Base-by-base conservation (phyloP, 2,888 invertebrate genomes). In the Adela reaumurella region DNA sequence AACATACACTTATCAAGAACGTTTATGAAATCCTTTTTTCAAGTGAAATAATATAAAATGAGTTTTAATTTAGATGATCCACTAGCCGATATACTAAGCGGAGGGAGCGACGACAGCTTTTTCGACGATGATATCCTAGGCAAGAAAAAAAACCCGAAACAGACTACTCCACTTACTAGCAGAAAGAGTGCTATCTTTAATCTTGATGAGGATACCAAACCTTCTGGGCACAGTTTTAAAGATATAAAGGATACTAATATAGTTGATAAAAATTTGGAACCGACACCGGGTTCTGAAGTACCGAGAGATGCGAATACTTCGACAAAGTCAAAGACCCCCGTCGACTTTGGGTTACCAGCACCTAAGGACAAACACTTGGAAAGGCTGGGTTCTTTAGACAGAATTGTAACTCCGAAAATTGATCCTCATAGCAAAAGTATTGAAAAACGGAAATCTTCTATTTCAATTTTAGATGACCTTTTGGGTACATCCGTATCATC, bases 31-130 rank as follows among this genome's bases (percentile, higher is more conserved):
- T 24, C 24, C 4, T 4, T 6, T 6, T 24, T 24, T 4, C 24
- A 24, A 24, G 5, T 24, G 24, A 24, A 8, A 6, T 24, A 8
- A 24, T 4, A 24, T 6, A 24, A 24, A 6, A 83, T 83, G 81
- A 81, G 71, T 70, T 81, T 83, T 56, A 81, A 82, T 61, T 59
- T 81, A 24, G 84, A 87, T 46, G 86, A 87, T 64, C 84, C 86
- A 11, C 64, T 86, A 52, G 87, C 82, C 24, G 86, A 85, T 58
- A 77, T 84, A 58, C 66, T 87, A 45, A 87, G 86, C 59, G 87
- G 87, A 59, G 86, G 83, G 50, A 87, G 86, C 57, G 85, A 87
- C 57, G 88, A 88, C 58, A 87, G 85, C 66, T 88, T 88, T 59
- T 88, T 88, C 58, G 86, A 86, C 55, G 83, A 84, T 55, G 83